Evolutionary conservation across 2,113 vertebrate genomes (phyloP).

Genomic region (Ranitomeya variabilis): DNA sequence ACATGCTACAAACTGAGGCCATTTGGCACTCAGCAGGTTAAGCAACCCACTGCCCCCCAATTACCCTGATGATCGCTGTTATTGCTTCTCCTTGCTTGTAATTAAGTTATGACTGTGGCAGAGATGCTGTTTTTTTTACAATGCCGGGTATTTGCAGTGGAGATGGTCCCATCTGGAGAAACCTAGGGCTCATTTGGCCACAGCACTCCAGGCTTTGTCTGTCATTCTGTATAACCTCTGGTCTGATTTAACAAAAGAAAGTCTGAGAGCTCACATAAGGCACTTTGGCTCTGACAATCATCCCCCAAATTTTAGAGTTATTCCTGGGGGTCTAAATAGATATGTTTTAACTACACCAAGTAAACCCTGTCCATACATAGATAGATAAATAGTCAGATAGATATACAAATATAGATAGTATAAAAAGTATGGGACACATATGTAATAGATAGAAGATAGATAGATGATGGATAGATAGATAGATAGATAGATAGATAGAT

Average conservation of each 20-base stretch:
- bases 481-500: neutral
- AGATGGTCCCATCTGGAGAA: conserved; percentile 93
- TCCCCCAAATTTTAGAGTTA: neutral
- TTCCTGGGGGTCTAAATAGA: neutral
- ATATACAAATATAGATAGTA: neutral
- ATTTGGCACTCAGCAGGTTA: neutral
- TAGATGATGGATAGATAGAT: neutral
- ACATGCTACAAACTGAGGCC: neutral
- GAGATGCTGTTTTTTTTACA: conserved; percentile 3
- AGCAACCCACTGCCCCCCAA: conserved; percentile 67
- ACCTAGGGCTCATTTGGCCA: conserved; percentile 89
- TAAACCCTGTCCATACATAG: neutral
- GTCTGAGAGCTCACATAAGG: conserved; percentile 2
- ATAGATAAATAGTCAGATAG: neutral
- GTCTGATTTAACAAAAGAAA: conserved; percentile 29
- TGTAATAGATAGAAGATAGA: neutral
- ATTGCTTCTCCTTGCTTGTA: neutral
- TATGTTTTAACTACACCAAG: neutral
- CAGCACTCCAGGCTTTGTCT: conserved; percentile 88
- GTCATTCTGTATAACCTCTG: conserved; percentile 75
- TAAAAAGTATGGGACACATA: neutral
- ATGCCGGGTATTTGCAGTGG: conserved; percentile 64
- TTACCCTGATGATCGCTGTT: conserved; percentile 18
- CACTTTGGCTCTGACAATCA: neutral
- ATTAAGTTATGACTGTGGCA: conserved; percentile 34